Percentiles rank a stretch among this genome's conserved stretches.
Conservation (phyloP, 2,888 invertebrate genomes). For the Caenorhabditis wallacei region DNA sequence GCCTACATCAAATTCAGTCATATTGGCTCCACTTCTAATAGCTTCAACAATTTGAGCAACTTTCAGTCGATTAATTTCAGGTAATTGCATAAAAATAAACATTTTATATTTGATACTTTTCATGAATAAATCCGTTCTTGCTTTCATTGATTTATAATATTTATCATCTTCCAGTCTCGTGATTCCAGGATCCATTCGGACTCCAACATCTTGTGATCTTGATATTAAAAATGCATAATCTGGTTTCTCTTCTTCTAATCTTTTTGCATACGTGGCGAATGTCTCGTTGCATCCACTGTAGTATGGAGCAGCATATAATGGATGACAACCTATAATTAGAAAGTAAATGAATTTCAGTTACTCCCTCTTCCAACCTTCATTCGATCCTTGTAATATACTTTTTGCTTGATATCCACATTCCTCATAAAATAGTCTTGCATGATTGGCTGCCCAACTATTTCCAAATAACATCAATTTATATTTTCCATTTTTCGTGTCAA, state of each 20-base stretch:
- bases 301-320: not conserved
- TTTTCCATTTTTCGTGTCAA: slow-evolving; percentile 14
- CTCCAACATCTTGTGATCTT: not conserved
- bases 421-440: slow-evolving; percentile 25
- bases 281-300: not conserved
- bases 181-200: too few relatives aligned
- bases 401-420: slow-evolving; percentile 36
- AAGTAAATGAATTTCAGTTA: not conserved
- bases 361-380: not conserved
- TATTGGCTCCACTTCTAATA: not conserved
- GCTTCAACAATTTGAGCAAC: not conserved
- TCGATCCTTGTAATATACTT: slow-evolving; percentile 13
- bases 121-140: too few relatives aligned
- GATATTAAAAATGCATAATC: slow-evolving; percentile 29
- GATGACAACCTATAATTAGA: slow-evolving; percentile 14
- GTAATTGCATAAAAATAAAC: too few relatives aligned
- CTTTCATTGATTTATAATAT: too few relatives aligned
- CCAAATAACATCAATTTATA: slow-evolving; percentile 32
- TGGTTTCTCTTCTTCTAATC: slow-evolving; percentile 15
- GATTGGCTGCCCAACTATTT: slow-evolving; percentile 48
- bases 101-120: too few relatives aligned
- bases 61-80: not conserved
- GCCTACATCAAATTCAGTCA: slow-evolving; percentile 28
- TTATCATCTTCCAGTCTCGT: too few relatives aligned
- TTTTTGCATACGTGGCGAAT: not conserved